These are phyloP conservation scores for Hippolais icterina DNA, from an alignment of 2,113 vertebrate species.

Conservation along the genomic window DNA sequence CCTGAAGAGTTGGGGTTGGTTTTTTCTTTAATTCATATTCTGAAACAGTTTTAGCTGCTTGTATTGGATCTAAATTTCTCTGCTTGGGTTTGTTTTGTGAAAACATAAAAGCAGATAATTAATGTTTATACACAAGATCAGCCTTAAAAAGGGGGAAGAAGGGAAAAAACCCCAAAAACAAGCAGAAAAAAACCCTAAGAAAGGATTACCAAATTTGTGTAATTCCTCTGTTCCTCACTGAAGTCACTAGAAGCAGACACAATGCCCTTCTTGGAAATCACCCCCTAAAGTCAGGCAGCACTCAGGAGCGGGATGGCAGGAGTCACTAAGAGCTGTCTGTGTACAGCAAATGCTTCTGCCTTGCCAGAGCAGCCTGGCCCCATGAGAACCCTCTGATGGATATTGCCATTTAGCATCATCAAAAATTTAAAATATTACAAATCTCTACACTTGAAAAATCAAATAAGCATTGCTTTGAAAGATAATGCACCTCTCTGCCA, in stretches of 20 bases:
- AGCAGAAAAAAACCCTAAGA: rapidly evolving
- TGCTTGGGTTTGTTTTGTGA: not conserved
- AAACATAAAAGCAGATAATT: not conserved
- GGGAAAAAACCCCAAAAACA: rapidly evolving
- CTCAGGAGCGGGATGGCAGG: not conserved
- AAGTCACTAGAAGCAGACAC: not conserved
- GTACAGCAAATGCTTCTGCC: not conserved
- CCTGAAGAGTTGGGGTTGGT: not conserved
- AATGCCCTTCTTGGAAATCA: not conserved
- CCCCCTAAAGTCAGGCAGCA: not conserved
- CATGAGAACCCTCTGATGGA: not conserved
- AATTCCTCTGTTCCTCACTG: not conserved
- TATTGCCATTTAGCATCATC: not conserved
- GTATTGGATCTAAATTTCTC: not conserved
- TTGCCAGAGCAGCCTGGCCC: not conserved
- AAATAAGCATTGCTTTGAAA: not conserved
- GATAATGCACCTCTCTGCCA: not conserved
- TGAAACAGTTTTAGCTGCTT: not conserved
- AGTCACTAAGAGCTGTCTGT: not conserved
- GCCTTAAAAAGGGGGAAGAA: not conserved
- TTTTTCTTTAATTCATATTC: not conserved
- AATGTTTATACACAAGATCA: not conserved
- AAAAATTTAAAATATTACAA: not conserved
- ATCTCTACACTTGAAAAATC: not conserved
- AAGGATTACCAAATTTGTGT: not conserved